Evolutionary conservation across 2,888 invertebrate species (phyloP).

Genomic region (Hyles lineata): DNA sequence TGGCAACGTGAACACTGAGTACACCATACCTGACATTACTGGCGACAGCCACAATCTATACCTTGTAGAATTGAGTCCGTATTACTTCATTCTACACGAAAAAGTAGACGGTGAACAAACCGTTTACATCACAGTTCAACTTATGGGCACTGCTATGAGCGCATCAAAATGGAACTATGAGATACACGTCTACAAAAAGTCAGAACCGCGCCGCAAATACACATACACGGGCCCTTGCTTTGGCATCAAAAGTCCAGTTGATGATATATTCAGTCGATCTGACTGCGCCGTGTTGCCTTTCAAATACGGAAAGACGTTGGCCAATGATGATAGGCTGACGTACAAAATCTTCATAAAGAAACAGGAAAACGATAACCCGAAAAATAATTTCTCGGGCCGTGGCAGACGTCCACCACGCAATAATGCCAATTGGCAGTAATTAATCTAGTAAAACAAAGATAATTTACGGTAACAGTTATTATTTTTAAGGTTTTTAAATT

Average conservation of each 20-base stretch:
- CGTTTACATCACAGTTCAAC: constrained; percentile 62
- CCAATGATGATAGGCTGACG: neutral
- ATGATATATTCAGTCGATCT: constrained; percentile 49
- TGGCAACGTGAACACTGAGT: constrained; percentile 59
- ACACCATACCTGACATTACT: constrained; percentile 49
- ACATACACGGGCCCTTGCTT: constrained; percentile 54
- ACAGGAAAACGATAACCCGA: neutral
- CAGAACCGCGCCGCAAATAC: constrained; percentile 60
- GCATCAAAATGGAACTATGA: constrained; percentile 71
- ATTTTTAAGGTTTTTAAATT: too few species aligned
- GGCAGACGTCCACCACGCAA: neutral
- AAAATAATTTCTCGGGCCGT: neutral
- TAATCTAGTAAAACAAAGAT: too few species aligned
- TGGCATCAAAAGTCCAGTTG: constrained; percentile 45
- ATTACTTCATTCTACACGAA: constrained; percentile 62
- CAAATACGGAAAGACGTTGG: neutral
- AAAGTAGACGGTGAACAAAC: constrained; percentile 49
- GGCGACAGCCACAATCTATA: constrained; percentile 49
- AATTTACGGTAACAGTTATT: too few species aligned
- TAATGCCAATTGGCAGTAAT: neutral
- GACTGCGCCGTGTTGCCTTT: constrained; percentile 58
- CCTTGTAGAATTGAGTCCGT: constrained; percentile 53
- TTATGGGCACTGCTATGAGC: constrained; percentile 60
- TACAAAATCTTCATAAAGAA: constrained; percentile 17
- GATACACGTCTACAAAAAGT: constrained; percentile 69